Base-by-base conservation (phyloP, 2,888 invertebrate genomes). In the Linyphia triangularis region DNA sequence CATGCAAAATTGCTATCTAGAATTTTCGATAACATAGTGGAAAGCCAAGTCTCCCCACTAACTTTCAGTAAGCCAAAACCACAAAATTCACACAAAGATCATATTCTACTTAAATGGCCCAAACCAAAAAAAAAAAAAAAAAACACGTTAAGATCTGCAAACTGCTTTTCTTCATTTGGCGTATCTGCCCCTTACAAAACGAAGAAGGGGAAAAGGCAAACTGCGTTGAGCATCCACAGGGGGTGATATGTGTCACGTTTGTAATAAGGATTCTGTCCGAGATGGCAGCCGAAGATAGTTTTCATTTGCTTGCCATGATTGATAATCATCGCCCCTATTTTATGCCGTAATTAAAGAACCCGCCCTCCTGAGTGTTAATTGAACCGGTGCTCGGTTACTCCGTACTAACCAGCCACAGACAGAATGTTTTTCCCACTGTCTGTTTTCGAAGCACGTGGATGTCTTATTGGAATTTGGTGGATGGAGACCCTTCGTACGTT, bases 271-370 rank as follows among this genome's bases (percentile, higher is more conserved):
- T 88, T 88, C 81, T 69, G 79, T 59, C 75, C 69, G 75, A 88
- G 86, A 88, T 88, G 86, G 86, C 86, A 88, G 81, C 86, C 86
- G 86, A 88, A 88, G 86, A 88, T 88, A 81, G 86, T 88, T 88
- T 88, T 88, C 86, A 88, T 88, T 88, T 81, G 86, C 86, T 79
- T 40, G 33, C 57, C 51, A 88, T 88, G 86, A 88, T 88, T 88
- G 86, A 88, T 88, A 81, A 88, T 81, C 75, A 78, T 82, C 65
- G 81, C 51, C 73, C 79, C 73, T 81, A 88, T 75, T 81, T 88
- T 88, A 69, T 82, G 75, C 86, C 57, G 86, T 88, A 88, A 88
- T 88, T 88, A 88, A 88, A 81, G 67, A 37, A 5, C 65, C 63
- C 75, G 78, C 73, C 86, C 81, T 78, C 81, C 24, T 24, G 51